Conservation (phyloP, 1,140 invertebrate species). For the Penaeus indicus region DNA sequence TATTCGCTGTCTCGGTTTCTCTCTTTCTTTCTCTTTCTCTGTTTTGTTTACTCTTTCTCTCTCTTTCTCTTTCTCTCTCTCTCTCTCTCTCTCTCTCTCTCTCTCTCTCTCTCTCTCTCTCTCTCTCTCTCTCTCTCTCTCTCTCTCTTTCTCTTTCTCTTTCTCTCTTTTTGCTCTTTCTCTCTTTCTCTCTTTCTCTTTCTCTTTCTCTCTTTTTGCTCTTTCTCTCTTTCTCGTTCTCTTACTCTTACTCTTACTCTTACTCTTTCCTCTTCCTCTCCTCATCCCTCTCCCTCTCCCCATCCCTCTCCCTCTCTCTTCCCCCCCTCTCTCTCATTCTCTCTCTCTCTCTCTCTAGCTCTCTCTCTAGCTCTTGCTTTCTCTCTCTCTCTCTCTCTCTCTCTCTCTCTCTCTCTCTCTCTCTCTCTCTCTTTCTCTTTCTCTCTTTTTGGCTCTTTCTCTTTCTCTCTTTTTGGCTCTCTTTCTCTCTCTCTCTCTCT, state of each 20-base stretch:
- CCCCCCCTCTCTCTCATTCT: neutral
- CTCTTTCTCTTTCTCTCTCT: neutral
- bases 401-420: neutral
- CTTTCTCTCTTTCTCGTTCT: neutral
- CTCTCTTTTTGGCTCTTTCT: neutral
- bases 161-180: neutral
- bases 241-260: neutral
- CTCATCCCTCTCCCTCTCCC: neutral
- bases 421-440: neutral
- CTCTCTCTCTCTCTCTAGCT: neutral
- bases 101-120: neutral
- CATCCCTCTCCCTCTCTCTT: neutral
- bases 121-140: neutral
- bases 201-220: neutral
- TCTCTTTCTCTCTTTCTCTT: neutral
- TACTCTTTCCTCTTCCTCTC: neutral
- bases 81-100: neutral
- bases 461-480: neutral
- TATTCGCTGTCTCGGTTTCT: neutral
- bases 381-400: constrained; percentile 12
- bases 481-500: constrained; percentile 31
- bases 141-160: neutral
- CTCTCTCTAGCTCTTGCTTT: neutral
- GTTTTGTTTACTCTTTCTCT: too few species aligned
- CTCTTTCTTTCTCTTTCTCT: neutral